phyloP scores from a whole-genome alignment of 2,888 invertebrate species.

The Strigamia crassipes region DNA sequence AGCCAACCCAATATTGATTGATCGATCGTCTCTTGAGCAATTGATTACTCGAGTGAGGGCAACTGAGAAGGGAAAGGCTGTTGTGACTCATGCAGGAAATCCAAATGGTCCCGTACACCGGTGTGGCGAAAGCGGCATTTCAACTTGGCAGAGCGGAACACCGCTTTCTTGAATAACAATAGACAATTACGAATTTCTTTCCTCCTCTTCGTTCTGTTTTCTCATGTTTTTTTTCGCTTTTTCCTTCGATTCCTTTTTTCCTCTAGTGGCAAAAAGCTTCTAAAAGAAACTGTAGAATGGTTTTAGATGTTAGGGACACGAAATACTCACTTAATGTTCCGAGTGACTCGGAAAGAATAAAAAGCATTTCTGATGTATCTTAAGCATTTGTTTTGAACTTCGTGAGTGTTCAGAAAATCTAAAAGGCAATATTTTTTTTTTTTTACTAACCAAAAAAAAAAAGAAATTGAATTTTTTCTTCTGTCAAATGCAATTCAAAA shows the following conservation, averaged over 20 bases:
- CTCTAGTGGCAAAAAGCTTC: constrained; percentile 2
- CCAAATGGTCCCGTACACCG: constrained; percentile 38
- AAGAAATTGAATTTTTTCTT: background rate
- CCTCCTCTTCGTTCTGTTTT: background rate
- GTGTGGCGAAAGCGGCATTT: constrained; percentile 42
- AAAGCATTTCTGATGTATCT: constrained; percentile 19
- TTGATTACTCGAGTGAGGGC: constrained; percentile 40
- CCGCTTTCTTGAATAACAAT: constrained; percentile 42
- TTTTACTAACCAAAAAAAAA: background rate
- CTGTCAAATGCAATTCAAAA: background rate
- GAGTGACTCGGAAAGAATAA: constrained; percentile 15
- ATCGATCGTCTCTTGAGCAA: constrained; percentile 40
- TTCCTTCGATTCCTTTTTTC: background rate
- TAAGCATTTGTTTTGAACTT: background rate
- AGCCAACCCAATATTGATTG: constrained; percentile 42
- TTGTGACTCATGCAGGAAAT: constrained; percentile 29
- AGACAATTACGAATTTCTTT: constrained; percentile 36
- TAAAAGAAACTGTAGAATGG: constrained; percentile 28
- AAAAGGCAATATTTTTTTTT: background rate
- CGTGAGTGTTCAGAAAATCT: background rate
- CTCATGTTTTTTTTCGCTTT: background rate
- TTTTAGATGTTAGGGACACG: constrained; percentile 12
- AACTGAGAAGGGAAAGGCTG: constrained; percentile 35
- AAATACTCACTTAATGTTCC: constrained; percentile 20
- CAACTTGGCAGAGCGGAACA: constrained; percentile 40